Conservation (phyloP, 2,797 vertebrate genomes). For the Semaprochilodus insignis region DNA sequence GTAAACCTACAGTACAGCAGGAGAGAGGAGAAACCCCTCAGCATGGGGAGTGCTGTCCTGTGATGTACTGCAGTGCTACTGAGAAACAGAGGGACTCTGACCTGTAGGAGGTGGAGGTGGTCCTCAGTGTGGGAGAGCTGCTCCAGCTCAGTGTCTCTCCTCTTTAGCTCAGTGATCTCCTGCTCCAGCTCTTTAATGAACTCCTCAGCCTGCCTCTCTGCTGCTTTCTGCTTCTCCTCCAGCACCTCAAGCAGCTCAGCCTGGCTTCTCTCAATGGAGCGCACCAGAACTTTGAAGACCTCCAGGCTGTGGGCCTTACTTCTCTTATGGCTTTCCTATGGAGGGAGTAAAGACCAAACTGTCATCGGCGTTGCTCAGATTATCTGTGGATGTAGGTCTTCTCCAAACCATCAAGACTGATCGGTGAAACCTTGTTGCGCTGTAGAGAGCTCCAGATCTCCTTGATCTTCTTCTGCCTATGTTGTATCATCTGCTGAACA, state of each 20-base stretch:
- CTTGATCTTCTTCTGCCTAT: background rate
- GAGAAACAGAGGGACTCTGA: conserved; percentile 38
- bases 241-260: conserved; percentile 37
- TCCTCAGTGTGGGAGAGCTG: conserved; percentile 42
- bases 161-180: conserved; percentile 31
- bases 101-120: conserved; percentile 49
- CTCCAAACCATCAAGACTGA: background rate
- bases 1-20: conserved; percentile 46
- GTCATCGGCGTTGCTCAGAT: background rate
- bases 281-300: conserved; percentile 37
- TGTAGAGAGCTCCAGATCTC: background rate
- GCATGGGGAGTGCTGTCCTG: background rate
- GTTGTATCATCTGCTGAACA: background rate
- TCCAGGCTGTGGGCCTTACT: background rate
- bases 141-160: conserved; percentile 39
- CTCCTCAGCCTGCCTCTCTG: conserved; percentile 5
- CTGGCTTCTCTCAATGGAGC: conserved; percentile 53
- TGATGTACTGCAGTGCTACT: background rate
- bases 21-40: conserved; percentile 11
- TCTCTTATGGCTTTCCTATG: background rate
- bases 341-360: background rate
- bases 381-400: background rate
- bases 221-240: conserved; percentile 46
- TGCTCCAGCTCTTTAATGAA: conserved; percentile 45
- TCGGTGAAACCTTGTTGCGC: background rate